Evolutionary conservation across 1,140 invertebrate species (phyloP).

Genomic region (Neoseiulus cucumeris): DNA sequence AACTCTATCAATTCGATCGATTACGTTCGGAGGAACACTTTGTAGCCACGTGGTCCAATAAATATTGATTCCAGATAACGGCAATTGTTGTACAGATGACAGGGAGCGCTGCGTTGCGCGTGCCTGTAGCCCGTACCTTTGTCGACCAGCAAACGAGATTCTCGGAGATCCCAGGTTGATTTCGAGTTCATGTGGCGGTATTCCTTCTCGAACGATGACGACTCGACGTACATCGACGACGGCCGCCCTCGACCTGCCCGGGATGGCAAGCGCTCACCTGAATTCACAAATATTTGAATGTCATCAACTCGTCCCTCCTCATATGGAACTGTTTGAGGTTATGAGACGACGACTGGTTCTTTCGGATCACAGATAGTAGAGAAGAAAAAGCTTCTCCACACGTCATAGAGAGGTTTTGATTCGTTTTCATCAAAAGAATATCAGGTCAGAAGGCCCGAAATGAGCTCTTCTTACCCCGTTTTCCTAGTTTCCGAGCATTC

Average conservation of each 20-base stretch:
- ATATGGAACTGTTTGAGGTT: too few relatives aligned
- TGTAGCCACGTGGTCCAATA: neutral
- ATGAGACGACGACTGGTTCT: too few relatives aligned
- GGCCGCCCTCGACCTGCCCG: neutral
- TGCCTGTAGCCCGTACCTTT: neutral
- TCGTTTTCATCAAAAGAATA: too few relatives aligned
- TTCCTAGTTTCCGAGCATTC: too few relatives aligned
- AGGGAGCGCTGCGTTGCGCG: neutral
- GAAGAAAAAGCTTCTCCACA: too few relatives aligned
- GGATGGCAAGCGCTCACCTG: neutral
- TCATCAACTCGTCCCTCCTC: too few relatives aligned
- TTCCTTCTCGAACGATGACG: neutral
- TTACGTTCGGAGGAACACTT: neutral
- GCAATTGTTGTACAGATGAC: neutral
- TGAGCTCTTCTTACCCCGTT: too few relatives aligned
- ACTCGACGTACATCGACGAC: neutral
- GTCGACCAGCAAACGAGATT: neutral
- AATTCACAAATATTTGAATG: neutral
- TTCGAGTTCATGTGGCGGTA: neutral
- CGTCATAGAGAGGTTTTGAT: too few relatives aligned
- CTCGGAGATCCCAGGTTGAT: neutral
- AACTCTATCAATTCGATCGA: too few relatives aligned
- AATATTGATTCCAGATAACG: constrained; percentile 1
- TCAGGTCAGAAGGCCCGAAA: too few relatives aligned
- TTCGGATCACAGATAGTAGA: too few relatives aligned